Evolutionary conservation across 2,888 invertebrate species (phyloP).

Genomic region (Tricholauxania praeusta): DNA sequence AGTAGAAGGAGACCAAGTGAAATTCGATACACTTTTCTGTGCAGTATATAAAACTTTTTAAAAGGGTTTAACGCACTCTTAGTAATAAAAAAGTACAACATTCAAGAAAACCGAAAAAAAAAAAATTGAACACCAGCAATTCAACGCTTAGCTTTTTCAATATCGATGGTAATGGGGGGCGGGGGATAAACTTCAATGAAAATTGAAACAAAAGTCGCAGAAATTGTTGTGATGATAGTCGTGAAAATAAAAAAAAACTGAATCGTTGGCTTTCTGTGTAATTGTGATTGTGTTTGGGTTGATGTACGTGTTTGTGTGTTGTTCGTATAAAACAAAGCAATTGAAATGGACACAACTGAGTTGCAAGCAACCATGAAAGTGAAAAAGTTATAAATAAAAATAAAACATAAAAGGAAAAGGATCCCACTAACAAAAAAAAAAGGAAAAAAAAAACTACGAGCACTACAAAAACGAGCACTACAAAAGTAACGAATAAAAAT

Average conservation of each 20-base stretch:
- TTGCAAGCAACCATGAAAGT: slow-evolving; percentile 24
- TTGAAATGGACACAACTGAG: slow-evolving; percentile 29
- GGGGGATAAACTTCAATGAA: slow-evolving; percentile 29
- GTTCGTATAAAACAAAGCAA: slow-evolving; percentile 14
- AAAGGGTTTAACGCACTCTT: slow-evolving; percentile 1
- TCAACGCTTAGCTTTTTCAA: background rate
- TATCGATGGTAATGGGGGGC: too few species aligned
- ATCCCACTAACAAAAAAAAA: slow-evolving; percentile 9
- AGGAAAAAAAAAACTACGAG: background rate
- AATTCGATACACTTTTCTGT: slow-evolving; percentile 38
- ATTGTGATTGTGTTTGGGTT: slow-evolving; percentile 18
- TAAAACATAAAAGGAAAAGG: background rate
- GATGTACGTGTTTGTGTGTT: slow-evolving; percentile 15
- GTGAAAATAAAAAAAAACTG: too few species aligned
- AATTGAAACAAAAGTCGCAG: slow-evolving; percentile 34
- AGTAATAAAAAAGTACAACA: slow-evolving; percentile 8
- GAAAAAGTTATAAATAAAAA: slow-evolving; percentile 38
- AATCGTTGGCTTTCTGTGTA: slow-evolving; percentile 17
- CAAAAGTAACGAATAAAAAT: slow-evolving; percentile 7
- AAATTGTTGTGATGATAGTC: slow-evolving; percentile 1
- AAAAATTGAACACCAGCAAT: slow-evolving; percentile 10
- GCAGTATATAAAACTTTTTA: slow-evolving; percentile 18
- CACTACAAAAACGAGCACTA: slow-evolving; percentile 19
- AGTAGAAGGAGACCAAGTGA: background rate
- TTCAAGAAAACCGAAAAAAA: background rate